phyloP scores from a whole-genome alignment of 1,140 invertebrate species.

The Solenopsis invicta region DNA sequence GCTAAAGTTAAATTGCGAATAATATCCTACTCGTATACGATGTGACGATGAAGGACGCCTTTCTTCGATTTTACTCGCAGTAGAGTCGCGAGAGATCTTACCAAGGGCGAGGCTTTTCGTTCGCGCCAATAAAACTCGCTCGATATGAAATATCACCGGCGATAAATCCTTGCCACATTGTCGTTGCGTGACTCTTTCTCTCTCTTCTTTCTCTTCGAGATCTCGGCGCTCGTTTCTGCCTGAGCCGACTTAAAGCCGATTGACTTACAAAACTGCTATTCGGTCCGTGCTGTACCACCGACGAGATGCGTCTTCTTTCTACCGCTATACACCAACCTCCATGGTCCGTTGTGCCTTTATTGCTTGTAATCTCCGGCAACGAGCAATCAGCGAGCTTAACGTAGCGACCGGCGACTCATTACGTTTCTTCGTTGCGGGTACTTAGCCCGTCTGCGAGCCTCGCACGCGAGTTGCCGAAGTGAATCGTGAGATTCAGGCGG shows the following conservation, averaged over 20 bases:
- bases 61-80: conserved; percentile 10
- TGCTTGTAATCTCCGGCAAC: conserved; percentile 56
- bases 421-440: conserved; percentile 53
- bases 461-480: conserved; percentile 48
- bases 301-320: conserved; percentile 11
- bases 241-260: conserved; percentile 47
- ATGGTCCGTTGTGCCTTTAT: conserved; percentile 37
- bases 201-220: background rate
- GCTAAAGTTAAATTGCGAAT: conserved; percentile 3
- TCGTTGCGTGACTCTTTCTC: conserved; percentile 54
- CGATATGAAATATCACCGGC: conserved; percentile 72
- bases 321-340: conserved; percentile 2
- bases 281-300: background rate
- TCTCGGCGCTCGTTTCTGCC: background rate
- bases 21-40: background rate
- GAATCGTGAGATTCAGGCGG: conserved; percentile 18
- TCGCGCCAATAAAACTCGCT: conserved; percentile 59
- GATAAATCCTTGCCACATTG: conserved; percentile 72
- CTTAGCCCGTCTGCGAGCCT: conserved; percentile 27
- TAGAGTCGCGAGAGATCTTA: background rate
- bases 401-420: conserved; percentile 59
- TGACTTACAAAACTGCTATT: conserved; percentile 64
- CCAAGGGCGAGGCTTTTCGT: background rate
- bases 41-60: background rate
- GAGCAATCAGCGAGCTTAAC: conserved; percentile 62